Conservation (phyloP, 2,113 vertebrate species). For the Buteo buteo region DNA sequence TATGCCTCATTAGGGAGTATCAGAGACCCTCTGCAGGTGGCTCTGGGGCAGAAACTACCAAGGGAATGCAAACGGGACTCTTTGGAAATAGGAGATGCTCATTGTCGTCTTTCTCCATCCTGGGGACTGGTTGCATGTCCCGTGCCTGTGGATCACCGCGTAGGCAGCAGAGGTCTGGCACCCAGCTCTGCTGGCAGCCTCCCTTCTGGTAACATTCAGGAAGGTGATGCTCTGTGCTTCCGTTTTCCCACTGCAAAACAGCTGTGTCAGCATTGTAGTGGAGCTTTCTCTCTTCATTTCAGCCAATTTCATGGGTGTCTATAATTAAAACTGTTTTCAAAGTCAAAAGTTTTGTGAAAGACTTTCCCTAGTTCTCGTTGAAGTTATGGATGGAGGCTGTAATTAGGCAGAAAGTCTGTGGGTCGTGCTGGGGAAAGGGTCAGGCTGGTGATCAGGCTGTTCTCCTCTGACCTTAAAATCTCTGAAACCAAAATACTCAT, state of each 20-base stretch:
- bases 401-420: background rate
- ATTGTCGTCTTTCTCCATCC: background rate
- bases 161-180: background rate
- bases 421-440: background rate
- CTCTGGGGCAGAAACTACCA: background rate
- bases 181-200: background rate
- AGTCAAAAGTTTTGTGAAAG: background rate
- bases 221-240: background rate
- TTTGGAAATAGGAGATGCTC: background rate
- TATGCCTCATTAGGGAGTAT: background rate
- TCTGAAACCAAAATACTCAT: rapidly evolving
- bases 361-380: rapidly evolving
- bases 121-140: background rate
- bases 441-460: background rate
- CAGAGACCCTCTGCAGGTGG: background rate
- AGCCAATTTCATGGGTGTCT: background rate
- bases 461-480: background rate
- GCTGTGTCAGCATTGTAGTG: background rate
- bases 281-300: background rate
- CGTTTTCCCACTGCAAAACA: background rate
- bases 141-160: rapidly evolving
- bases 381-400: background rate
- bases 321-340: background rate
- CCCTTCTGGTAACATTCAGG: background rate
- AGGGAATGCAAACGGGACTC: background rate